Conservation (phyloP, 2,797 vertebrate genomes). For the Rhodeus uyekii region DNA sequence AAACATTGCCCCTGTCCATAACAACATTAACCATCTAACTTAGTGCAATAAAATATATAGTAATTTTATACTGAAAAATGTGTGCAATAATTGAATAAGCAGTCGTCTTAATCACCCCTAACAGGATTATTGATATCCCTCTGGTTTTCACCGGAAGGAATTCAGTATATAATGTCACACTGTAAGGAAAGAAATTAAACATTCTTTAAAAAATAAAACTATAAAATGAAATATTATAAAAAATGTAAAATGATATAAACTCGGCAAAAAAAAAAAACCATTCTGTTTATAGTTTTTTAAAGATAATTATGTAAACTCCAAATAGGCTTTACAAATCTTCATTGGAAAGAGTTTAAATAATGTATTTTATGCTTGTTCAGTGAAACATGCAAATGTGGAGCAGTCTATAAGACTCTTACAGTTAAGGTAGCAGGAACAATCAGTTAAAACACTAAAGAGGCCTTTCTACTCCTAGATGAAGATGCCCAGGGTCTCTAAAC, state of each 20-base stretch:
- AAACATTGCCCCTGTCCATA: background rate
- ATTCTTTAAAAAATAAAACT: background rate
- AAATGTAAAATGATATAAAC: background rate
- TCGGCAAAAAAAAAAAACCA: background rate
- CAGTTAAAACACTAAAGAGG: no score
- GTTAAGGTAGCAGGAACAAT: no score
- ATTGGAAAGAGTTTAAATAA: background rate
- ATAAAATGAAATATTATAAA: background rate
- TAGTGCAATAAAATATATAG: background rate
- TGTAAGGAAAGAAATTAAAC: conserved; percentile 57
- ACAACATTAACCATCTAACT: background rate
- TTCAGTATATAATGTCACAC: conserved; percentile 90
- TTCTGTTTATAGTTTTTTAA: background rate
- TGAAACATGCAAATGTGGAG: no score
- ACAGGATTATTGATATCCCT: conserved; percentile 84
- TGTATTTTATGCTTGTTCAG: no score
- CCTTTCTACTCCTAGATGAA: no score
- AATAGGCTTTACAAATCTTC: background rate
- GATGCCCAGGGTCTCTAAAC: no score
- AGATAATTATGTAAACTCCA: background rate
- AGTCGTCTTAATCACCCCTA: conserved; percentile 74
- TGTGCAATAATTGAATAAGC: background rate
- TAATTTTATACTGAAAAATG: background rate
- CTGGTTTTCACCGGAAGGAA: conserved; percentile 89
- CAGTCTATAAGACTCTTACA: no score